Evolutionary conservation across 2,888 invertebrate species (phyloP).

Genomic region (Crocallis elinguaria): DNA sequence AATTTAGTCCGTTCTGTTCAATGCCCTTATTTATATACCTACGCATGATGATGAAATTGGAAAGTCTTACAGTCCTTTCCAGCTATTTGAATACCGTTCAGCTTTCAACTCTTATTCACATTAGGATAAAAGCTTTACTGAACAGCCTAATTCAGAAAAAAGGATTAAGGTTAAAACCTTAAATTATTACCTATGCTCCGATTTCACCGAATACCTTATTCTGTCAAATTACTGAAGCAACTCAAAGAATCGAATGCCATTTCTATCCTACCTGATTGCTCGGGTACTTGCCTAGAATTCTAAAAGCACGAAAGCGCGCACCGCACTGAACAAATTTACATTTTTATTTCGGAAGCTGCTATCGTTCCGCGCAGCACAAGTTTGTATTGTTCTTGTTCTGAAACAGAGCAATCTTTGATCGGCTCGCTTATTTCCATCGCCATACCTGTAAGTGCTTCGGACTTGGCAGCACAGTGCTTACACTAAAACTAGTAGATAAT

Average conservation of each 20-base stretch:
- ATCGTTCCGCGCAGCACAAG: constrained; percentile 63
- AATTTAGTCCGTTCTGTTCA: background rate
- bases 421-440: constrained; percentile 57
- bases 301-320: constrained; percentile 56
- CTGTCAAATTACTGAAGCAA: constrained; percentile 50
- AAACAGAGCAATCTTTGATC: constrained; percentile 77
- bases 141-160: background rate
- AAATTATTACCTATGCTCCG: constrained; percentile 8
- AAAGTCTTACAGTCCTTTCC: background rate
- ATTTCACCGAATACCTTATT: constrained; percentile 32
- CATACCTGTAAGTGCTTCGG: constrained; percentile 52
- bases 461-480: constrained; percentile 1
- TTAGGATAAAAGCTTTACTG: background rate
- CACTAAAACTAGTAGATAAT: background rate
- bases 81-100: background rate
- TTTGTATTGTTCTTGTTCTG: constrained; percentile 66
- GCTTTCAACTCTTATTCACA: background rate
- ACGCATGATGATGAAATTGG: background rate
- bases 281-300: constrained; percentile 59
- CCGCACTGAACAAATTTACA: constrained; percentile 70
- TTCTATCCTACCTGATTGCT: constrained; percentile 56
- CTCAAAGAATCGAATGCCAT: constrained; percentile 43
- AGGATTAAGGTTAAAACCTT: constrained; percentile 1
- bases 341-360: constrained; percentile 71
- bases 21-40: background rate